phyloP scores from a whole-genome alignment of 2,888 invertebrate species.

The Trissolcus japonicus region DNA sequence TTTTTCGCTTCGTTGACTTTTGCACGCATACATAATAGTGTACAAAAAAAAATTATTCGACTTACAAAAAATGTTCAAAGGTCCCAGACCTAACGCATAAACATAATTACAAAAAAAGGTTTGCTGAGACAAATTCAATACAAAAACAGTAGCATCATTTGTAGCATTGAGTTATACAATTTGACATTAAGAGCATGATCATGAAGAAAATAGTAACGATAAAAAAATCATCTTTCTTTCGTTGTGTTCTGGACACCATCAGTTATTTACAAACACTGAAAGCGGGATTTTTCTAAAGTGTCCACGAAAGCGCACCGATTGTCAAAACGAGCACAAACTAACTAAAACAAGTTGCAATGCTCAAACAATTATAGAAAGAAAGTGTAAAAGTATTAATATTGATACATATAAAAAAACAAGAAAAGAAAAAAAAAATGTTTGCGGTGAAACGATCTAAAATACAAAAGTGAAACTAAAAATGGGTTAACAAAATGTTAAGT shows the following conservation, averaged over 20 bases:
- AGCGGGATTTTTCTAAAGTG: conserved; percentile 39
- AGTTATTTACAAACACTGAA: conserved; percentile 50
- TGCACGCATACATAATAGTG: background rate
- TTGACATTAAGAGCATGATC: conserved; percentile 18
- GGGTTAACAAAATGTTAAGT: conserved; percentile 26
- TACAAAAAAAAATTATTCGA: conserved; percentile 5
- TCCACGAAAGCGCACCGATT: conserved; percentile 36
- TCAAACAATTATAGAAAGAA: conserved; percentile 38
- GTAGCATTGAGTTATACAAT: conserved; percentile 25
- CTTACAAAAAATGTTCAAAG: conserved; percentile 1
- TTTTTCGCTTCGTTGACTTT: conserved; percentile 7
- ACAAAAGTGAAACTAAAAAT: conserved; percentile 30
- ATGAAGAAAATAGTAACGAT: conserved; percentile 12
- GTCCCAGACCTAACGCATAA: too few species aligned
- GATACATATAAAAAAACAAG: conserved; percentile 13
- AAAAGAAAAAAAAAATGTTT: conserved; percentile 16
- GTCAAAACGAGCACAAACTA: conserved; percentile 50
- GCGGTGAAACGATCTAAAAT: conserved; percentile 31
- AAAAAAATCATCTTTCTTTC: conserved; percentile 9
- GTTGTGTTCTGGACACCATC: conserved; percentile 6
- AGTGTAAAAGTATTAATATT: conserved; percentile 24
- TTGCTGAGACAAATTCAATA: conserved; percentile 24
- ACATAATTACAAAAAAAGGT: conserved; percentile 1
- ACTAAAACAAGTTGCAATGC: conserved; percentile 38
- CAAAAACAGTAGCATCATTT: conserved; percentile 27